Conservation (phyloP, 2,888 invertebrate species). For the Caenorhabditis zanzibari region DNA sequence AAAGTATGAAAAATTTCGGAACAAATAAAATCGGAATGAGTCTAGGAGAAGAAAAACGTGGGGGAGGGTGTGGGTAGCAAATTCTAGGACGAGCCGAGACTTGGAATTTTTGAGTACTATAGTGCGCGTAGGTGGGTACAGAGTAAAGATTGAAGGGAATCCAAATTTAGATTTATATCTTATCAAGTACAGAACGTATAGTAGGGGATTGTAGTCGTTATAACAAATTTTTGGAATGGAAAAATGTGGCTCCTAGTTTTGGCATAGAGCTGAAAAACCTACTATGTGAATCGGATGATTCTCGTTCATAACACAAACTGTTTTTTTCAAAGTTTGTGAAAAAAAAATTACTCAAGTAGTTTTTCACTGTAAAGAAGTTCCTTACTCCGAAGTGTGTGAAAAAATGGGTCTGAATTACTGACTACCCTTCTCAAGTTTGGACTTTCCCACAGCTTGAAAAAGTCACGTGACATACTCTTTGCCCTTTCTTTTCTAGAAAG, state of each 20-base stretch:
- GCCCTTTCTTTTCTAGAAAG: slow-evolving; percentile 5
- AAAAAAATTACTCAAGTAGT: too few relatives aligned
- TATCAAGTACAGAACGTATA: too few relatives aligned
- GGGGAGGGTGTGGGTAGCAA: slow-evolving; percentile 5
- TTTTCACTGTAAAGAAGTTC: not conserved
- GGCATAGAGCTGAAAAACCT: too few relatives aligned
- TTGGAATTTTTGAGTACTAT: not conserved
- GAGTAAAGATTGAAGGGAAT: not conserved
- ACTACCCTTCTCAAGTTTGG: slow-evolving; percentile 17
- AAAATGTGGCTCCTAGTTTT: too few relatives aligned
- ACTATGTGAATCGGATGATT: too few relatives aligned
- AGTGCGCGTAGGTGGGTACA: slow-evolving; percentile 6
- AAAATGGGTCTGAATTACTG: slow-evolving; percentile 20
- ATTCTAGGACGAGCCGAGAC: not conserved
- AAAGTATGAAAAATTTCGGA: not conserved
- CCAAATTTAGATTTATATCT: not conserved
- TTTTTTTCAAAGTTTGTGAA: too few relatives aligned
- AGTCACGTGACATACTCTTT: slow-evolving; percentile 33
- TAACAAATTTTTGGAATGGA: too few relatives aligned
- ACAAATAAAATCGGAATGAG: slow-evolving; percentile 4
- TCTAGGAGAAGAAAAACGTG: slow-evolving; percentile 3
- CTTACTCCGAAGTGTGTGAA: not conserved
- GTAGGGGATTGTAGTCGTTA: too few relatives aligned
- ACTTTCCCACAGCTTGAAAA: slow-evolving; percentile 9
- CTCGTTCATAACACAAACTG: too few relatives aligned